phyloP scores from a whole-genome alignment of 2,113 vertebrate species.

The Strigops habroptila region DNA sequence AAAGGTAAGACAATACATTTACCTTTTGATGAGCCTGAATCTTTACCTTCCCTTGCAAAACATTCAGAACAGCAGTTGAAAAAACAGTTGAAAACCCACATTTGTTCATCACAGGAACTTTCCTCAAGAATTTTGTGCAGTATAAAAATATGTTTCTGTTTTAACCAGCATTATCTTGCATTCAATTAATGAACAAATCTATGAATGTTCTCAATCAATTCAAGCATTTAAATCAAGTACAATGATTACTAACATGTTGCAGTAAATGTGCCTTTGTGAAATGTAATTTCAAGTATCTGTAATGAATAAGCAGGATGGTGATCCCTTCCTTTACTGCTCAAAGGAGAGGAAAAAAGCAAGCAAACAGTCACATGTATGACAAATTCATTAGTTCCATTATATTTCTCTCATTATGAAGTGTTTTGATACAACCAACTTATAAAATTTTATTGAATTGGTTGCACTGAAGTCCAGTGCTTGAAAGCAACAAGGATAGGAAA shows the following conservation, averaged over 20 bases:
- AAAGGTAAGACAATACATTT: neutral
- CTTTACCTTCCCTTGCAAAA: neutral
- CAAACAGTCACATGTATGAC: neutral
- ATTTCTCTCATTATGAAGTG: neutral
- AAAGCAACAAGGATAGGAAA: neutral
- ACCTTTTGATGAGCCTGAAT: neutral
- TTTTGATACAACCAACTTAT: neutral
- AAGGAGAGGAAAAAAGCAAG: neutral
- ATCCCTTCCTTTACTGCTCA: neutral
- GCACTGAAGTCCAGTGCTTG: neutral
- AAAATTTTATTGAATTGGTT: neutral
- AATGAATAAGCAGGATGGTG: neutral
- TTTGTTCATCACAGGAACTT: neutral
- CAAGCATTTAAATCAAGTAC: constrained; percentile 28
- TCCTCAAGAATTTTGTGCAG: neutral
- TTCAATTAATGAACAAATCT: neutral
- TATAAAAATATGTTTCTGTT: neutral
- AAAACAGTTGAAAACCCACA: neutral
- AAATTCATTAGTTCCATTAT: neutral
- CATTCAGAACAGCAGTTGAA: neutral
- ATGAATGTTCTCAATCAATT: neutral
- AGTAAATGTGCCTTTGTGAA: neutral
- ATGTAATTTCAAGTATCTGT: neutral
- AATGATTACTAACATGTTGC: neutral
- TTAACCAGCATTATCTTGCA: neutral